These are phyloP conservation scores for Drosophila carrolli DNA, from an alignment of 1,140 invertebrate species.

Conservation along the genomic window DNA sequence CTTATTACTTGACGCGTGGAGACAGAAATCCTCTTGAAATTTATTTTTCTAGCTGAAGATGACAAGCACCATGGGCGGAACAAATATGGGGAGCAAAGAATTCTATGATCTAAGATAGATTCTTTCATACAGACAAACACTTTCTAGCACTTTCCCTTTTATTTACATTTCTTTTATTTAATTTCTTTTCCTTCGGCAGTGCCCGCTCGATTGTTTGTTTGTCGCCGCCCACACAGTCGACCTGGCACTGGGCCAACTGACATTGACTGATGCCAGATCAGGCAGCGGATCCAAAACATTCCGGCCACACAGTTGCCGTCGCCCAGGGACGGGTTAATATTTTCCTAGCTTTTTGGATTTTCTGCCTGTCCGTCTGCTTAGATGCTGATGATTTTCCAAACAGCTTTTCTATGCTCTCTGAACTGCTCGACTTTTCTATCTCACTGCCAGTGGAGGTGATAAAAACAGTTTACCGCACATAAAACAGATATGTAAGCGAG, in stretches of 20 bases:
- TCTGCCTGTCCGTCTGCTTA: slow-evolving; percentile 35
- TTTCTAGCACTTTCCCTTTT: slow-evolving; percentile 29
- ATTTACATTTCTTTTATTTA: slow-evolving; percentile 10
- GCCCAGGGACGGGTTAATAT: slow-evolving; percentile 64
- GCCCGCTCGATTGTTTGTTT: slow-evolving; percentile 54
- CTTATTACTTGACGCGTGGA: slow-evolving; percentile 33
- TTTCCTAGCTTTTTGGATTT: slow-evolving; percentile 43
- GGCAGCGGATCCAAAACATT: slow-evolving; percentile 33
- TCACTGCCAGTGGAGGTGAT: slow-evolving; percentile 45
- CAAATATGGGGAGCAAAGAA: no score
- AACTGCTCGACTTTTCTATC: background rate
- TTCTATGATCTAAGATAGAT: background rate
- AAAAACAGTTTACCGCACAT: slow-evolving; percentile 58
- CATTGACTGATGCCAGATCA: slow-evolving; percentile 80
- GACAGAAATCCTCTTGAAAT: slow-evolving; percentile 37
- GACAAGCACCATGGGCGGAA: slow-evolving; percentile 9
- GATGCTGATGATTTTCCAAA: slow-evolving; percentile 61
- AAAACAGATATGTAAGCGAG: slow-evolving; percentile 49
- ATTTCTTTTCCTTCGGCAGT: no score
- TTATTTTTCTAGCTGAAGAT: background rate
- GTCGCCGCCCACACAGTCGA: slow-evolving; percentile 54
- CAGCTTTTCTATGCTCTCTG: slow-evolving; percentile 27
- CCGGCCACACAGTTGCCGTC: slow-evolving; percentile 25
- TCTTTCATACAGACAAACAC: slow-evolving; percentile 5
- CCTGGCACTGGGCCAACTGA: slow-evolving; percentile 77